Evolutionary conservation across 1,140 invertebrate genomes (phyloP), one percentile per base, ranked within the genome.

Genomic region (Danaus plexippus): DNA sequence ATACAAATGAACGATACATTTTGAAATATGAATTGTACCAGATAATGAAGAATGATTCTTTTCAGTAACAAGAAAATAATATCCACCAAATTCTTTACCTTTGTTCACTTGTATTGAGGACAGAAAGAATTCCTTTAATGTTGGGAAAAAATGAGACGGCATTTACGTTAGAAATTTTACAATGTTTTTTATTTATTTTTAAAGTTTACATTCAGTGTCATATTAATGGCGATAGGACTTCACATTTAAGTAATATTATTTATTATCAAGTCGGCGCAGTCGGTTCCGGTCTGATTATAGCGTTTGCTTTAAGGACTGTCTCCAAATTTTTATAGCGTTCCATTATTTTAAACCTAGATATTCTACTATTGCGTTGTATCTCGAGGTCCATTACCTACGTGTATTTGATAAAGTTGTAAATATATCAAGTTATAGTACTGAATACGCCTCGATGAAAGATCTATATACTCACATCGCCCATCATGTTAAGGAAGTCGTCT

Each of bases 401-500:
- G 22, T 32, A 32, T 32, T 32, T 6, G 22, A 32, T 32, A 32
- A 6, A 32, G 22, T 32, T 32, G 22, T 32, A 6, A 32, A 32
- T 32, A 32, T 32, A 0, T 32, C 22, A 32, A 7, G 22, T 32
- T 32, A 32, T 32, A 32, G 0, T 2, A 6, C 1, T 32, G 2
- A 32, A 32, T 32, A 32, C 1, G 22, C 7, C 7, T 9, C 12
- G 8, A 47, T 42, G 15, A 10, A 10, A 9, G 32, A 45, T 42
- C 11, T n/a, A n/a, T 52, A 58, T 57, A 80, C 80, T 79, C 71
- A 84, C 80, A 54, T 61, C 73, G 18, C 68, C 71, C 76, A 81
- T 85, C 77, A 82, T 82, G 53, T 80, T 73, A 8, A 82, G 73
- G 51, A 84, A 84, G 32, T 80, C 70, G 48, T 82, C 81, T 1